These are phyloP conservation scores for Harpalus rubripes DNA, from an alignment of 2,888 invertebrate genomes.

Conservation along the genomic window DNA sequence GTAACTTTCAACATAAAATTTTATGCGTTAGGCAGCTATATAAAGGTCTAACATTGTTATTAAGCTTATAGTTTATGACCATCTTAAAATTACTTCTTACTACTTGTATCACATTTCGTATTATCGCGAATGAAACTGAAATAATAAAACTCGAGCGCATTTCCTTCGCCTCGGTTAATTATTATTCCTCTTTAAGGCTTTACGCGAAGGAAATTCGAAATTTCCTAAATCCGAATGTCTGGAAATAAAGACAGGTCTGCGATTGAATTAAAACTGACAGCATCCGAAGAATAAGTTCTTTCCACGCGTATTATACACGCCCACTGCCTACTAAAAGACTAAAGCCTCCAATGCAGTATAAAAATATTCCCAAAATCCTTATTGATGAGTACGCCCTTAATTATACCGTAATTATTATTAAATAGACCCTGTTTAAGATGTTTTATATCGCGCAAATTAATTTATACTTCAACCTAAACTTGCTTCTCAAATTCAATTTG, in stretches of 20 bases:
- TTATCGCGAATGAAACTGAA: constrained; percentile 5
- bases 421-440: not conserved
- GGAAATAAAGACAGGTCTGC: not conserved
- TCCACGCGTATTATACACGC: constrained; percentile 14
- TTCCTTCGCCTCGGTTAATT: constrained; percentile 7
- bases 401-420: not conserved
- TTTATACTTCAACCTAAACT: not conserved
- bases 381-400: constrained; percentile 1
- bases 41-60: constrained; percentile 52
- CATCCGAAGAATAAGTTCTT: constrained; percentile 7
- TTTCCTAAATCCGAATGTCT: constrained; percentile 25
- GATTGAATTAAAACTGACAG: constrained; percentile 1
- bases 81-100: constrained; percentile 50
- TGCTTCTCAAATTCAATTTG: no score
- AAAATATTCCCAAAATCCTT: not conserved
- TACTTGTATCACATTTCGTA: constrained; percentile 23
- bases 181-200: not conserved
- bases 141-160: not conserved
- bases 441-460: not conserved
- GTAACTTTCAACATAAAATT: constrained; percentile 46
- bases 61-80: constrained; percentile 46
- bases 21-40: constrained; percentile 38
- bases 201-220: constrained; percentile 8
- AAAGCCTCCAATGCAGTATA: not conserved
- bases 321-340: not conserved